Evolutionary conservation across 2,888 invertebrate species (phyloP).

Genomic region (Arrhopalites spinosus): DNA sequence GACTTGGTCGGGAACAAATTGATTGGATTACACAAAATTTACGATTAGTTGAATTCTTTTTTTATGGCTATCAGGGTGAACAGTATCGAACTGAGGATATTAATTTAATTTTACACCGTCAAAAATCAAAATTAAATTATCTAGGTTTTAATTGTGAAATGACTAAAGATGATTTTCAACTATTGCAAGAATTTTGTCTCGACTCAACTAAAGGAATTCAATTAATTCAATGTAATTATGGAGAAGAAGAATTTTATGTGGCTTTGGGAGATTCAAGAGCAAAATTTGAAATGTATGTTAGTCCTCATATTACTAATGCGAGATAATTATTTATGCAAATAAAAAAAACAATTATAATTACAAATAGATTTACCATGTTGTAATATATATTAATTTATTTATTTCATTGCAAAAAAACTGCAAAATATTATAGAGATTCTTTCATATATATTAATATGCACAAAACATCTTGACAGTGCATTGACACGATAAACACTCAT

Average conservation of each 20-base stretch:
- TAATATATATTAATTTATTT: not conserved
- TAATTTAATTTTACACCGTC: not conserved
- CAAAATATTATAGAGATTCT: not conserved
- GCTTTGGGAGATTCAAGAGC: slow-evolving; percentile 10
- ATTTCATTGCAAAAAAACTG: not conserved
- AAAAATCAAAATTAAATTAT: not conserved
- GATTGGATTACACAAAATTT: not conserved
- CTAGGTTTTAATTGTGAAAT: slow-evolving; percentile 13
- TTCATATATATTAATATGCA: not conserved
- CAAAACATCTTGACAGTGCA: slow-evolving; percentile 16
- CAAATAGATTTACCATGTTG: not conserved
- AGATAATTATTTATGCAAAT: no score
- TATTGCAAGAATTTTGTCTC: not conserved
- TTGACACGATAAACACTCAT: slow-evolving; percentile 7
- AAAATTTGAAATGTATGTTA: slow-evolving; percentile 11
- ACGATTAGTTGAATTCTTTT: not conserved
- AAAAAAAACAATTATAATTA: not conserved
- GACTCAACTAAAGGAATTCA: no score
- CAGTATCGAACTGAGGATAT: not conserved
- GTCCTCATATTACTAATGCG: no score
- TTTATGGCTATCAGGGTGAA: not conserved
- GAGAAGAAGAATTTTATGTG: slow-evolving; percentile 9
- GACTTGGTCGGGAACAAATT: not conserved
- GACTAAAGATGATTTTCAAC: not conserved
- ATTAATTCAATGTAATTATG: not conserved